Evolutionary conservation across 2,888 invertebrate species (phyloP).

Genomic region (Meiosimyza decipiens): DNA sequence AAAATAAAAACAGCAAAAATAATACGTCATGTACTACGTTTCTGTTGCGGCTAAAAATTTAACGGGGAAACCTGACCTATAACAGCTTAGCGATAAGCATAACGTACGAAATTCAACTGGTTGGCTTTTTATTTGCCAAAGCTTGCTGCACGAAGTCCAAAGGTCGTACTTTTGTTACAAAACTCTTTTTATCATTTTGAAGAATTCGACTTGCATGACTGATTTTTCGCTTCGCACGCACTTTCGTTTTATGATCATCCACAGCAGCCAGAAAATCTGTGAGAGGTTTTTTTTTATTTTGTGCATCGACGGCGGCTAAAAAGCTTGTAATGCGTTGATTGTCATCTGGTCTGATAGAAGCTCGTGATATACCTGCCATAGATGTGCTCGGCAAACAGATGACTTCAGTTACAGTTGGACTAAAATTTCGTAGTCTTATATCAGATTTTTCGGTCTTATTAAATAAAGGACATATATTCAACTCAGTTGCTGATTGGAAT

Average conservation of each 20-base stretch:
- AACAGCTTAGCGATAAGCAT: background rate
- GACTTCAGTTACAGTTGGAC: no score
- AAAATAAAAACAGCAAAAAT: background rate
- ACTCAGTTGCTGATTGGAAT: no score
- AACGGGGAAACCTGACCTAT: constrained; percentile 15
- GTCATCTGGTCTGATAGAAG: constrained; percentile 6
- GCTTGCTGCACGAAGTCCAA: constrained; percentile 21
- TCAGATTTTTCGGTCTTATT: no score
- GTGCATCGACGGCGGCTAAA: background rate
- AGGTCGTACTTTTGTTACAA: background rate
- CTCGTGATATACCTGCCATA: no score
- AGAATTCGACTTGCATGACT: no score
- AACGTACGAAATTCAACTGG: background rate
- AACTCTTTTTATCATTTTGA: no score
- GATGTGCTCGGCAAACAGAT: no score
- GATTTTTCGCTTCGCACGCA: no score
- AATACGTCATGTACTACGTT: background rate
- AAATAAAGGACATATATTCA: no score
- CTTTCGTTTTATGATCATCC: no score
- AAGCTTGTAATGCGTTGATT: constrained; percentile 27
- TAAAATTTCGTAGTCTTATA: no score
- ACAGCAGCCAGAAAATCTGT: background rate
- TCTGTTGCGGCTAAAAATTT: background rate
- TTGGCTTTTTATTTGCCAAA: background rate
- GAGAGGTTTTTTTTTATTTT: background rate